A percentile compares a stretch with the other conserved stretches of the same genome.
Evolutionary conservation across 2,113 vertebrate species (phyloP).

Genomic region (Tympanuchus pallidicinctus): DNA sequence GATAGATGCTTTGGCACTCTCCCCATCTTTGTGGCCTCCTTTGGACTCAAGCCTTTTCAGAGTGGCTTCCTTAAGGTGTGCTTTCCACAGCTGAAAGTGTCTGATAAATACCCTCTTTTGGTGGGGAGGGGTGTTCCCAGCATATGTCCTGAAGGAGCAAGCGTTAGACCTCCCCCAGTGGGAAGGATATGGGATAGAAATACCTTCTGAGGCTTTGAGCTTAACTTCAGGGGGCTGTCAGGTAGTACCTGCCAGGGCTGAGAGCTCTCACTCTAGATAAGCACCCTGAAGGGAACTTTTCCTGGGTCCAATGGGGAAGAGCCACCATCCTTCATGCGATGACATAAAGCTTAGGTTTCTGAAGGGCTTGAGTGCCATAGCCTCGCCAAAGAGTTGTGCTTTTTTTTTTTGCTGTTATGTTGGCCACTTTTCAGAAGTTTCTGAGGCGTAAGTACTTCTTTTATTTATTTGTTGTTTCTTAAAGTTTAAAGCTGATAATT

Average conservation of each 20-base stretch:
- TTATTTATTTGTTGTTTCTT: background rate
- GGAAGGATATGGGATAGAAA: background rate
- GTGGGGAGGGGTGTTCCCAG: background rate
- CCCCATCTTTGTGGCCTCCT: no score
- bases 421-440: background rate
- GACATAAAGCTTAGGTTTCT: background rate
- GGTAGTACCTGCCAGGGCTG: background rate
- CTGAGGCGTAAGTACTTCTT: background rate
- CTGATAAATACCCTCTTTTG: background rate
- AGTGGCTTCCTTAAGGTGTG: background rate
- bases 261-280: background rate
- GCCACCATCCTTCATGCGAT: accelerated
- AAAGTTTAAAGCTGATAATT: background rate
- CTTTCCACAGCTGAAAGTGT: background rate
- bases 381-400: background rate
- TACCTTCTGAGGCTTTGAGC: background rate
- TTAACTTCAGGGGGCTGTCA: background rate
- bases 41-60: background rate
- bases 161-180: background rate
- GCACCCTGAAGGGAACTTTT: background rate
- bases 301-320: background rate
- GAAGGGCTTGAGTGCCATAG: background rate
- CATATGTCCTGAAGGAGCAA: background rate
- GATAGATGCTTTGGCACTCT: no score
- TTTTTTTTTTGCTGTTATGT: background rate